Conservation (phyloP, 37 sponge, comb jelly and placozoan genomes). For the Halichondria panicea region DNA sequence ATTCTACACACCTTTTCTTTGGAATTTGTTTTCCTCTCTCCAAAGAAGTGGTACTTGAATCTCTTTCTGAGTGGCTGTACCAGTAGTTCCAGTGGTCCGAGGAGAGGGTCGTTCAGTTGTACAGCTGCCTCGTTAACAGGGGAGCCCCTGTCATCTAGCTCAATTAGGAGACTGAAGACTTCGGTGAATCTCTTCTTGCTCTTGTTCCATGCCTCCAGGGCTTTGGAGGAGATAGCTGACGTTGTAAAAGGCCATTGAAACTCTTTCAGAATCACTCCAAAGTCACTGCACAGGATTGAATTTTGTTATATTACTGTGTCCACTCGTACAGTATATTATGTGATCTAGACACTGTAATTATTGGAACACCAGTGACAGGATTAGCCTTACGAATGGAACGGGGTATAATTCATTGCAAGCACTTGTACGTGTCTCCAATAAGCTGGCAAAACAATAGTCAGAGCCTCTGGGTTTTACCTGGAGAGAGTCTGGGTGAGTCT, state of each 20-base stretch:
- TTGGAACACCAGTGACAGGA: too few relatives aligned
- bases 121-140: too few relatives aligned
- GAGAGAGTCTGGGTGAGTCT: not conserved
- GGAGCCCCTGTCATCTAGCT: not conserved
- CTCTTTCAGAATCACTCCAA: not conserved
- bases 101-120: slow-evolving; percentile 60
- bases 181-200: not conserved
- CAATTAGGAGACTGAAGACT: not conserved
- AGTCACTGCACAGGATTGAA: too few relatives aligned
- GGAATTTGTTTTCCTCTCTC: slow-evolving; percentile 51
- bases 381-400: too few relatives aligned
- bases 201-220: slow-evolving; percentile 1
- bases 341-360: too few relatives aligned
- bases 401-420: too few relatives aligned
- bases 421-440: too few relatives aligned
- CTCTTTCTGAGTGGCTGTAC: slow-evolving; percentile 57
- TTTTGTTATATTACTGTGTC: too few relatives aligned
- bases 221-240: not conserved
- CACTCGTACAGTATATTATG: too few relatives aligned
- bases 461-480: too few relatives aligned
- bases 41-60: slow-evolving; percentile 65
- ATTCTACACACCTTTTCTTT: slow-evolving; percentile 72
- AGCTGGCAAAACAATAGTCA: too few relatives aligned
- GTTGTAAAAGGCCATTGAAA: slow-evolving; percentile 7
- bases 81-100: slow-evolving; percentile 26